Evolutionary conservation across 1,140 invertebrate genomes (phyloP).

Genomic region (Brachionus paranguensis): DNA sequence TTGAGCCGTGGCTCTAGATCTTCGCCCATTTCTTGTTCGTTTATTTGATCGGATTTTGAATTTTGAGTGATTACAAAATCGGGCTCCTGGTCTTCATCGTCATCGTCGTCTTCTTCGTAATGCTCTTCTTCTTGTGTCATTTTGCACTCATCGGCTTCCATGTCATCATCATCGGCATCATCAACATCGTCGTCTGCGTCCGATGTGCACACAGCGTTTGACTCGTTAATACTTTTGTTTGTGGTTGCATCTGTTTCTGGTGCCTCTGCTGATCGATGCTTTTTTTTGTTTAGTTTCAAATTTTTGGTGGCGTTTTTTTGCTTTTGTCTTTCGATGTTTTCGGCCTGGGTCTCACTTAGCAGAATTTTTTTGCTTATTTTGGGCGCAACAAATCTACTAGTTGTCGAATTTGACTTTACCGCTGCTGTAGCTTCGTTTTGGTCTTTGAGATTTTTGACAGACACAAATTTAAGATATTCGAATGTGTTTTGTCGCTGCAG

Average conservation of each 20-base stretch:
- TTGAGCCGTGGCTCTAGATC: background rate
- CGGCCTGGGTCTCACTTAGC: background rate
- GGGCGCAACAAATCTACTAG: background rate
- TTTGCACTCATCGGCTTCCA: background rate
- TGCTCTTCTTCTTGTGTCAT: background rate
- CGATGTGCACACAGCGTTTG: background rate
- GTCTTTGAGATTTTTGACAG: conserved; percentile 22
- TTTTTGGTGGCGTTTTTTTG: background rate
- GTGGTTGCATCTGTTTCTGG: too few relatives aligned
- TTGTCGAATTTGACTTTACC: background rate
- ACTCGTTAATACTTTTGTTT: background rate
- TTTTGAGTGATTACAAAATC: conserved; percentile 25
- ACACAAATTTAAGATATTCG: conserved; percentile 18
- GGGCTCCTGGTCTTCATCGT: background rate
- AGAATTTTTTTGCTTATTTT: conserved; percentile 18
- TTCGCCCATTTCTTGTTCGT: background rate
- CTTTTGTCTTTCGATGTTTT: background rate
- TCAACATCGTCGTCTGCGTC: background rate
- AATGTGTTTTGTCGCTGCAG: conserved; percentile 18
- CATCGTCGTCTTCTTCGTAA: conserved; percentile 6
- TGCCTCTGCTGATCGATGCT: background rate
- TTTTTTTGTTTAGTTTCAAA: background rate
- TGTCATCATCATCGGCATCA: too few relatives aligned
- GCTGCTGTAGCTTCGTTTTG: background rate
- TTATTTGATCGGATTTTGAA: conserved; percentile 5